Conservation (phyloP, 2,113 vertebrate genomes). For the Xiphorhynchus elegans region DNA sequence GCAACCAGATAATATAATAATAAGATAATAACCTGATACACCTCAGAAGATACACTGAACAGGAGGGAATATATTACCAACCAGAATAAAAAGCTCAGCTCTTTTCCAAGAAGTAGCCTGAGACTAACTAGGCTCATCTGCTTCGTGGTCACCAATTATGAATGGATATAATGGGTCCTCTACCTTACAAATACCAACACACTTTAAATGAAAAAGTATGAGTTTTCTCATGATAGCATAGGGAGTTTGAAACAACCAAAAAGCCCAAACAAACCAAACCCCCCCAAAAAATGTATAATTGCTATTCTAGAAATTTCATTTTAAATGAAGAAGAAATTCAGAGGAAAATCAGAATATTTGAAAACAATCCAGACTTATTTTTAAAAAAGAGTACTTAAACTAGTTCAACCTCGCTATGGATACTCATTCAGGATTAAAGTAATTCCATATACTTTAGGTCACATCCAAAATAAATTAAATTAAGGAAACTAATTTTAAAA, state of each 20-base stretch:
- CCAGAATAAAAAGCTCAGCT: background rate
- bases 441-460: background rate
- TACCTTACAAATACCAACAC: background rate
- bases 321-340: background rate
- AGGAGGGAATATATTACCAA: background rate
- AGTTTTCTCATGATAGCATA: background rate
- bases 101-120: background rate
- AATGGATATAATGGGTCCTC: background rate
- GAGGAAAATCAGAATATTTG: background rate
- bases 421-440: background rate
- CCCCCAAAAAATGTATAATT: background rate
- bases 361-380: background rate
- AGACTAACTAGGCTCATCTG: background rate
- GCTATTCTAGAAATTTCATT: background rate
- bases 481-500: background rate
- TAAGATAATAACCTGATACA: background rate
- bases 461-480: conserved; percentile 9
- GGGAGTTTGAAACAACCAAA: background rate
- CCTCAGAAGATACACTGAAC: background rate
- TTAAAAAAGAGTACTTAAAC: background rate
- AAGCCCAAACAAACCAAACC: background rate
- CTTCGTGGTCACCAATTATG: background rate
- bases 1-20: background rate
- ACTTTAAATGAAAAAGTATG: background rate
- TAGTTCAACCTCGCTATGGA: background rate